Percentiles rank a stretch among this genome's conserved stretches.
Conservation (phyloP, 2,888 invertebrate species). For the Tanytarsus gracilentus region DNA sequence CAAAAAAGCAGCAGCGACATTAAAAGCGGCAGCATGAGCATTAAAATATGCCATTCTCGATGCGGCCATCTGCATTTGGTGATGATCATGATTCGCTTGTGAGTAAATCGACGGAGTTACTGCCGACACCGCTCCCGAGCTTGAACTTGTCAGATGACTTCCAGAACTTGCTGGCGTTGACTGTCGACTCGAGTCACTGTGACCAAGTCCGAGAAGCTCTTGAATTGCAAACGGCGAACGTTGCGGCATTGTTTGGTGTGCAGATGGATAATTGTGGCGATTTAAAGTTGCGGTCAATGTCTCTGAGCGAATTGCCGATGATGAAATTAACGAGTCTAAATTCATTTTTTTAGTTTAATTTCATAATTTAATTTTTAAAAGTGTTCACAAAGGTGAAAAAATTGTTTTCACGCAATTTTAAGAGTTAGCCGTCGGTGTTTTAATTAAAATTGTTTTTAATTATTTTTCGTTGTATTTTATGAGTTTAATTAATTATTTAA, state of each 20-base stretch:
- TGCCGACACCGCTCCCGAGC: conserved; percentile 30
- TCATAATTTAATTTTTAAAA: conserved; percentile 1
- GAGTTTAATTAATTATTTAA: not conserved
- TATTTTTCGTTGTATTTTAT: not conserved
- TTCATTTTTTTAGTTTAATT: conserved; percentile 9
- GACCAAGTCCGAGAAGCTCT: conserved; percentile 42
- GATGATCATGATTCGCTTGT: conserved; percentile 36
- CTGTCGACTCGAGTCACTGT: conserved; percentile 34
- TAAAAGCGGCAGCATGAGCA: conserved; percentile 64
- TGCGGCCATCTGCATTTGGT: conserved; percentile 46
- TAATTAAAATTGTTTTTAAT: not conserved
- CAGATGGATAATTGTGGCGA: conserved; percentile 26
- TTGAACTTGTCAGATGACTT: not conserved
- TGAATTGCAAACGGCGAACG: conserved; percentile 44
- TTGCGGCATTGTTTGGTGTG: conserved; percentile 39
- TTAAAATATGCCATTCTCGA: conserved; percentile 84
- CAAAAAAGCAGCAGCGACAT: conserved; percentile 74
- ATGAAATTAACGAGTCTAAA: conserved; percentile 25
- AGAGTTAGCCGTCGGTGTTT: not conserved
- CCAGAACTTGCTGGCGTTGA: conserved; percentile 12
- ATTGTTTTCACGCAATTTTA: not conserved
- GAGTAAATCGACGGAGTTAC: conserved; percentile 33
- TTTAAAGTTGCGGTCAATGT: conserved; percentile 20
- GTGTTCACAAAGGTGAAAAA: not conserved
- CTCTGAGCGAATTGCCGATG: conserved; percentile 23